Evolutionary conservation across 2,888 invertebrate genomes (phyloP), one percentile per base, ranked within the genome.

Genomic region (Xanthia togata): DNA sequence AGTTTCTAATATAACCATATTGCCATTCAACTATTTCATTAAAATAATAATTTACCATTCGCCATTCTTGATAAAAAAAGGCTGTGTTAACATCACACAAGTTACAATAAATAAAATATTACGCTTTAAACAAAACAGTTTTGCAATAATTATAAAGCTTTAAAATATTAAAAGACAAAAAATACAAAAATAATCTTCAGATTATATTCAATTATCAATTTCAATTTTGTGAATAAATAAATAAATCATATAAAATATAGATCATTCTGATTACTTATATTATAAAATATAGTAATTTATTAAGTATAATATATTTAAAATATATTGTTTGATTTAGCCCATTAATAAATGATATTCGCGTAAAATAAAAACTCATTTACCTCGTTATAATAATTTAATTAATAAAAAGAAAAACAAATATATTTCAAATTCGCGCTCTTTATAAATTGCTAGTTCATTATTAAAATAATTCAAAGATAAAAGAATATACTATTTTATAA

Each of bases 321-420:
- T 55, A 70, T 55, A 70, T 47, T 71, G 9, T 71, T 59, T 31
- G 14, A 41, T 80, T 41, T 17, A 47, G 44, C 44, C 23, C 53
- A 38, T 8, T 53, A 47, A 31, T 47, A 35, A 71, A 64, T 69
- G 0, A 82, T 82, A 71, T 82, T 71, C n/a, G 20, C 64, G 5
- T 64, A 71, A 57, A 55, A 47, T 63, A 73, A 67, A 11, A 83
- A 86, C 65, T 78, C 55, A 71, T 73, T 79, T 86, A 87, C 87
- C 84, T 87, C 84, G 72, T 68, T 63, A 57, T 31, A 72, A 69
- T 64, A 57, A 63, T 70, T 63, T 60, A 17, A 70, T 38, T 55
- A 64, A 31, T 53, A 50, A 55, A n/a, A n/a, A n/a, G n/a, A n/a
- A n/a, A n/a, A 69, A 69, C 20, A 41, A 31, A 70, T 20, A 68